Percentiles rank a stretch among this genome's conserved stretches.
Conservation (phyloP, 2,113 vertebrate species). For the Corynorhinus townsendii region DNA sequence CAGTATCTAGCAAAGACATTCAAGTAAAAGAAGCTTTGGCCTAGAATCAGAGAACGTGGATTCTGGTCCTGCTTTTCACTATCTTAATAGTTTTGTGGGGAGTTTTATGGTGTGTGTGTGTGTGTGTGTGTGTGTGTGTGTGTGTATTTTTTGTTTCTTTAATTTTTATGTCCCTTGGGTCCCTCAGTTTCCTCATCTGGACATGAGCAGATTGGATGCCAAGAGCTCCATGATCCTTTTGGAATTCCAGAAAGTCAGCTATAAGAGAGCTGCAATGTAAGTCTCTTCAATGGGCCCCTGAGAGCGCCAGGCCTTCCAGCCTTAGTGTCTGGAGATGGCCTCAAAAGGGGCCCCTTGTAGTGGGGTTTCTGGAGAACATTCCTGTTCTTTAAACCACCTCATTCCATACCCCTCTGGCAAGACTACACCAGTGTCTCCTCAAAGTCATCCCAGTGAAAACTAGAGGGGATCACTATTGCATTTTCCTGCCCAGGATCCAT, state of each 20-base stretch:
- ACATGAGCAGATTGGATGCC: not conserved
- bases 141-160: not conserved
- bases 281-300: not conserved
- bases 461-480: no score
- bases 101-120: not conserved
- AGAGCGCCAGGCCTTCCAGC: not conserved
- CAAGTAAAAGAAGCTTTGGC: not conserved
- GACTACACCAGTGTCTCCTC: not conserved
- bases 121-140: not conserved
- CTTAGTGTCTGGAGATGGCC: no score
- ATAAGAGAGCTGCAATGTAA: not conserved
- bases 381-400: not conserved
- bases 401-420: not conserved
- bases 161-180: not conserved
- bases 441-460: not conserved
- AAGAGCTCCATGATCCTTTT: not conserved
- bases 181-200: not conserved
- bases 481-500: not conserved
- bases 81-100: not conserved
- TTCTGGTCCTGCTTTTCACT: not conserved
- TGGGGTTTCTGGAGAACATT: not conserved
- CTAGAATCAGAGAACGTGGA: not conserved
- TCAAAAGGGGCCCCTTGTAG: not conserved
- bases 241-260: not conserved
- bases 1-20: not conserved